phyloP scores from a whole-genome alignment of 2,888 invertebrate genomes.

The Acanthosoma haemorrhoidale region DNA sequence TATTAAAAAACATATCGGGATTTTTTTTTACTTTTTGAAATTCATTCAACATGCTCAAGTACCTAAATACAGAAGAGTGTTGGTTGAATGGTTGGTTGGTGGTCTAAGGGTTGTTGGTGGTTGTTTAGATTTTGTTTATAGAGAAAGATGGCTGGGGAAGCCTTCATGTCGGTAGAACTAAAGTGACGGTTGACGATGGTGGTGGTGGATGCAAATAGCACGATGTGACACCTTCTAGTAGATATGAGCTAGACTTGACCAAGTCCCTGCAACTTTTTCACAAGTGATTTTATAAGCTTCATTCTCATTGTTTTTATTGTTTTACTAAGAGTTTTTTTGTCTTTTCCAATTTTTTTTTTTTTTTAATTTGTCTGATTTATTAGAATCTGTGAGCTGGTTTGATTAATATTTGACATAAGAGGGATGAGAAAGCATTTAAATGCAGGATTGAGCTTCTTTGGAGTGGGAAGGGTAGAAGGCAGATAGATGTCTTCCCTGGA shows the following conservation, averaged over 20 bases:
- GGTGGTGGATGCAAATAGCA: constrained; percentile 38
- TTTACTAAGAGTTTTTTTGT: background rate
- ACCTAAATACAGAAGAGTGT: constrained; percentile 37
- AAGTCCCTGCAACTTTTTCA: constrained; percentile 36
- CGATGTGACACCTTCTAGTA: constrained; percentile 37
- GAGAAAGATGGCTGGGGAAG: constrained; percentile 37
- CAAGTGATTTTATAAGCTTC: constrained; percentile 33
- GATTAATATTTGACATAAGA: background rate
- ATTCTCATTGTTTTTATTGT: background rate
- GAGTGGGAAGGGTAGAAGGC: constrained; percentile 19
- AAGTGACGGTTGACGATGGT: constrained; percentile 35
- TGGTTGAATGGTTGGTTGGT: constrained; percentile 39
- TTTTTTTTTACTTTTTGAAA: too few species aligned
- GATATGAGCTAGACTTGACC: constrained; percentile 36
- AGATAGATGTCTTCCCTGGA: constrained; percentile 16
- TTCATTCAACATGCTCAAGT: constrained; percentile 32
- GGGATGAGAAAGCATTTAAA: background rate
- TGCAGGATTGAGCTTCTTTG: constrained; percentile 21
- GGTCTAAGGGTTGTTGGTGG: constrained; percentile 38
- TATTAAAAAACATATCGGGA: too few species aligned
- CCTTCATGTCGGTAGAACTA: constrained; percentile 35
- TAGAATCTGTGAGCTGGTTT: background rate
- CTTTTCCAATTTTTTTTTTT: background rate
- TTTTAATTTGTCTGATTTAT: background rate
- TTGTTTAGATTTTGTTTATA: constrained; percentile 37